These are phyloP conservation scores for Alligator sinensis DNA, from an alignment of 2,113 vertebrate genomes.

Conservation along the genomic window DNA sequence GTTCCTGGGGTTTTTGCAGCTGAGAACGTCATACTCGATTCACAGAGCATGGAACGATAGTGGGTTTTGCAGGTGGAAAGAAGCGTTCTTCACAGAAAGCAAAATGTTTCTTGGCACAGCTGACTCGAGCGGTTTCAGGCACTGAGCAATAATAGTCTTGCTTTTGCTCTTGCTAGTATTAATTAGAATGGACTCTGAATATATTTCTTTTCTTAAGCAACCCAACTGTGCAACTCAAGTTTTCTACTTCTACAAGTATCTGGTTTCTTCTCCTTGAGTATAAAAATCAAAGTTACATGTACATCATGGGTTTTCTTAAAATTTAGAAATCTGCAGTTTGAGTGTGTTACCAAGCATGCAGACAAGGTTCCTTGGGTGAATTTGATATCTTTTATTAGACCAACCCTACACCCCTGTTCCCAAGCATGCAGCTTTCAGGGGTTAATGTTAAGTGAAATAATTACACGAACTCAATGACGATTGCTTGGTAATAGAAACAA, in stretches of 20 bases:
- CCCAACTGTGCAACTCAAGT: neutral
- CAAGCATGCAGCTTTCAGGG: conserved; percentile 5
- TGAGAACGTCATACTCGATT: conserved; percentile 61
- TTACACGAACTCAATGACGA: conserved; percentile 39
- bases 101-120: conserved; percentile 64
- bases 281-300: conserved; percentile 9
- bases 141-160: conserved; percentile 22
- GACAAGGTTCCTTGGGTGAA: too few species aligned
- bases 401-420: neutral
- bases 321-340: conserved; percentile 2
- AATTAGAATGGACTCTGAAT: conserved; percentile 6
- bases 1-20: conserved; percentile 46
- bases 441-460: conserved; percentile 64
- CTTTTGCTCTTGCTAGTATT: conserved; percentile 39
- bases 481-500: conserved; percentile 49
- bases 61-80: conserved; percentile 53
- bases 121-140: conserved; percentile 44
- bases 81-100: conserved; percentile 54
- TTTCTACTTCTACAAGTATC: neutral
- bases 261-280: neutral
- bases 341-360: conserved; percentile 19
- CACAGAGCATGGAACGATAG: conserved; percentile 52
- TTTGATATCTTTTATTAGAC: too few species aligned
- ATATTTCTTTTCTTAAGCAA: conserved; percentile 28
- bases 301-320: conserved; percentile 41